phyloP scores from a whole-genome alignment of 1,140 invertebrate genomes.

The Dysdera silvatica region DNA sequence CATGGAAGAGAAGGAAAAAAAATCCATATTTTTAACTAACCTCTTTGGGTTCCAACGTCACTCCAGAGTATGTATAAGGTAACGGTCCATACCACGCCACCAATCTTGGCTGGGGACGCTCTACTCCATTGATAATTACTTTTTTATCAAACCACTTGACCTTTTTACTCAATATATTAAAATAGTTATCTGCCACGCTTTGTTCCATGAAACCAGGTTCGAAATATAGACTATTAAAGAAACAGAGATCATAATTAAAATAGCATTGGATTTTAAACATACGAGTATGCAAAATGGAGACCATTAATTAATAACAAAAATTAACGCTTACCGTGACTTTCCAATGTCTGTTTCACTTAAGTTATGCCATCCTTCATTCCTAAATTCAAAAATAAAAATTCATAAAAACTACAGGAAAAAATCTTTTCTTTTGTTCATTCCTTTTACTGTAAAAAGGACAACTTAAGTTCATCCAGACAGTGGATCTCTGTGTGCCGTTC shows the following conservation, averaged over 20 bases:
- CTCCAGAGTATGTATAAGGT: slow-evolving; percentile 47
- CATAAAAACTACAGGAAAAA: too few species aligned
- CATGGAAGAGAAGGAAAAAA: too few species aligned
- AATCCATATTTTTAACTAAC: not conserved
- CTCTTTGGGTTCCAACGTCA: slow-evolving; percentile 42
- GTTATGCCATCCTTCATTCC: too few species aligned
- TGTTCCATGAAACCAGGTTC: slow-evolving; percentile 4
- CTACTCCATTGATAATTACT: slow-evolving; percentile 38
- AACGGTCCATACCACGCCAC: slow-evolving; percentile 50
- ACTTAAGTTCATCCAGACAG: too few species aligned
- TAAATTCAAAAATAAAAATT: too few species aligned
- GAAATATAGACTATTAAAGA: not conserved
- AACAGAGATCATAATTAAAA: not conserved
- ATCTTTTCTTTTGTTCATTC: too few species aligned
- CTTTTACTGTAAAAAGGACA: too few species aligned
- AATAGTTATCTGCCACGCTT: not conserved
- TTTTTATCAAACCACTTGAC: slow-evolving; percentile 24
- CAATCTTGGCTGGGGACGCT: slow-evolving; percentile 44
- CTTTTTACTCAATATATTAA: not conserved
- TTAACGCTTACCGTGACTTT: slow-evolving; percentile 1
- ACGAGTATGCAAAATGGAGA: not conserved
- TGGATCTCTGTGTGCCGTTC: too few species aligned
- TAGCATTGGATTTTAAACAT: not conserved
- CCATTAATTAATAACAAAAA: not conserved
- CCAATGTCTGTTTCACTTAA: slow-evolving; percentile 9